Conservation (phyloP, 2,888 invertebrate genomes). For the Sarcophaga variegata region DNA sequence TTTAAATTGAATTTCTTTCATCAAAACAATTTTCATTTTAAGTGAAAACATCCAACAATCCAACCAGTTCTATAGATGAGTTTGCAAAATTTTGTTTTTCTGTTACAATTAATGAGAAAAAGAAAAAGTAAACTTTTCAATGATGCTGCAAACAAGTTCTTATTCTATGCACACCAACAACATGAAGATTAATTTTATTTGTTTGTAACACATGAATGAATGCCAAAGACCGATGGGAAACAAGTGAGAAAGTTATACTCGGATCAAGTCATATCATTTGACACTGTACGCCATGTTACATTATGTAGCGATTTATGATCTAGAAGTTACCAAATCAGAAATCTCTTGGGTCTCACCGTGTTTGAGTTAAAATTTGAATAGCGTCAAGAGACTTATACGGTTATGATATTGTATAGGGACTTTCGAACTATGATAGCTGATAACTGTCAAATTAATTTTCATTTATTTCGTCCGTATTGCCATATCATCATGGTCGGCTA, state of each 20-base stretch:
- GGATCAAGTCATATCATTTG: too few species aligned
- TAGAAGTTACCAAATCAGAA: too few species aligned
- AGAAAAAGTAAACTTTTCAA: slow-evolving; percentile 54
- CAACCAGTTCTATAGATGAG: slow-evolving; percentile 20
- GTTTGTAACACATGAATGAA: not conserved
- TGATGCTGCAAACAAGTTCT: slow-evolving; percentile 42
- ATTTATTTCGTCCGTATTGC: too few species aligned
- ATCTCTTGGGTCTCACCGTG: too few species aligned
- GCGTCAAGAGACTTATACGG: too few species aligned
- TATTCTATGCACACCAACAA: slow-evolving; percentile 34
- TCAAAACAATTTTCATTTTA: slow-evolving; percentile 9
- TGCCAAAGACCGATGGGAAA: not conserved
- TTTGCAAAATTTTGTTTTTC: not conserved
- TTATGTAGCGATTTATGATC: too few species aligned
- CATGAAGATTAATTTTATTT: not conserved
- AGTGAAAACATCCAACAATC: slow-evolving; percentile 35
- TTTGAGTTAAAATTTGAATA: too few species aligned
- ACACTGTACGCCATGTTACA: too few species aligned
- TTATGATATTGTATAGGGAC: too few species aligned
- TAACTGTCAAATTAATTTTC: too few species aligned
- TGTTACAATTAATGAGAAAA: slow-evolving; percentile 14
- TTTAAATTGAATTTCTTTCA: slow-evolving; percentile 25
- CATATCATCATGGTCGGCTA: too few species aligned
- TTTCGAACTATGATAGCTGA: too few species aligned
- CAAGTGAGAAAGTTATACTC: not conserved